Evolutionary conservation across 2,888 invertebrate species (phyloP), one percentile per base, ranked within the genome.

Genomic region (Drosophila subquinaria): DNA sequence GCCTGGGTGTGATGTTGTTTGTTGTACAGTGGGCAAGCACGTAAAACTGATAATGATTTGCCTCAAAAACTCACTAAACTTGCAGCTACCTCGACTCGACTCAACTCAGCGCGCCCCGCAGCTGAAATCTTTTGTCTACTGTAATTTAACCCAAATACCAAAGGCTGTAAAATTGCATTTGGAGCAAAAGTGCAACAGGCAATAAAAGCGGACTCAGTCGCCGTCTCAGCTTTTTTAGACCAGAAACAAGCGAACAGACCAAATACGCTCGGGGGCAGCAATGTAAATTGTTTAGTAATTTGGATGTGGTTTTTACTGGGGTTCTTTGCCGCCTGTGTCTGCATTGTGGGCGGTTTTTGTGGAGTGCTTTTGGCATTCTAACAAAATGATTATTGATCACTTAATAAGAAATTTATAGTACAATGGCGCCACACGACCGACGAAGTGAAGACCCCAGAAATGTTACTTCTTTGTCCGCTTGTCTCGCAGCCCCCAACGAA

Each of bases 371-470:
- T 84, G 84, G 89, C 84, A 81, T 87, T 84, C 84, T 73, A 81
- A 84, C 89, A 89, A 89, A 89, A 86, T 88, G 82, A 88, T 89
- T 86, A 89, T 86, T 86, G 90, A 86, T 89, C 82, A 85, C 88
- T 90, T 89, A 86, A 86, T 86, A 86, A 79, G 90, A 88, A 89
- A 81, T 73, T 73, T 64, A 47, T 67, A 30, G 69, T 76, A 76
- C 84, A 83, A 89, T 76, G 89, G 83, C 88, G 89, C 85, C 84
- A 73, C 53, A 57, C 85, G 89, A 76, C 53, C 55, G 61, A 67
- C 64, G 30, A 3, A 56, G 36, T 38, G 33, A 45, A 35, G 60
- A 60, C 40, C 63, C 50, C 27, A 51, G 30, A 57, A 81, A 74
- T 61, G 65, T 60, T 17, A 55, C n/a, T 56, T 63, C 76, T 73